Conservation (phyloP, 2,797 vertebrate species). For the Alectoris magna region DNA sequence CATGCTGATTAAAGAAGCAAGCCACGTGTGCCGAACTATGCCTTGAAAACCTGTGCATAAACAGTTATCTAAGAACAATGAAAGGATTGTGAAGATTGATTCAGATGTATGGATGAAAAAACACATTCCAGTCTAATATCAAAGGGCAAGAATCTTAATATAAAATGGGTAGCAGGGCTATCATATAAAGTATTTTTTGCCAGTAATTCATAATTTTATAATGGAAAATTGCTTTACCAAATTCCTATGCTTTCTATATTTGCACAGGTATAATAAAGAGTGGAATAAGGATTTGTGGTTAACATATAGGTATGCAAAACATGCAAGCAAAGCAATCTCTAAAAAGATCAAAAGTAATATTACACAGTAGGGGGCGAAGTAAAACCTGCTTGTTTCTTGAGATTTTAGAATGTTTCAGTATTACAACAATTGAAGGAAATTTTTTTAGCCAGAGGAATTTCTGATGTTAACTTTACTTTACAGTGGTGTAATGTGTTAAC, state of each 20-base stretch:
- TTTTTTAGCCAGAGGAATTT: background rate
- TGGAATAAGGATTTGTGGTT: constrained; percentile 31
- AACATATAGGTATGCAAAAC: background rate
- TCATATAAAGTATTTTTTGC: background rate
- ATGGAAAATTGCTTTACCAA: constrained; percentile 35
- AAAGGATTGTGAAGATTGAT: constrained; percentile 42
- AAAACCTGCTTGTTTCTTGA: background rate
- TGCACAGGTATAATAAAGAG: constrained; percentile 25
- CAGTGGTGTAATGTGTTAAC: background rate
- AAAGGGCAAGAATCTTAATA: constrained; percentile 16
- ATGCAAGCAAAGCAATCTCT: background rate
- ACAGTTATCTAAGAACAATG: constrained; percentile 7
- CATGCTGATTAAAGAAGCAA: background rate
- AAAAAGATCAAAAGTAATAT: background rate
- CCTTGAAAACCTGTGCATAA: constrained; percentile 20
- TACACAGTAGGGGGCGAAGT: background rate
- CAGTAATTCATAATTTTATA: constrained; percentile 40
- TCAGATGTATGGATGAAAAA: constrained; percentile 20
- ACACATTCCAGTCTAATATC: background rate
- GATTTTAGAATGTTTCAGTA: background rate
- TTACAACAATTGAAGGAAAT: background rate
- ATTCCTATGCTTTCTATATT: background rate
- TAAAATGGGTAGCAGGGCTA: background rate
- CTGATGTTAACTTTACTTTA: background rate
- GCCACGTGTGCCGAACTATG: background rate